phyloP scores from a whole-genome alignment of 2,888 invertebrate genomes.

The Meandrusa payeni region DNA sequence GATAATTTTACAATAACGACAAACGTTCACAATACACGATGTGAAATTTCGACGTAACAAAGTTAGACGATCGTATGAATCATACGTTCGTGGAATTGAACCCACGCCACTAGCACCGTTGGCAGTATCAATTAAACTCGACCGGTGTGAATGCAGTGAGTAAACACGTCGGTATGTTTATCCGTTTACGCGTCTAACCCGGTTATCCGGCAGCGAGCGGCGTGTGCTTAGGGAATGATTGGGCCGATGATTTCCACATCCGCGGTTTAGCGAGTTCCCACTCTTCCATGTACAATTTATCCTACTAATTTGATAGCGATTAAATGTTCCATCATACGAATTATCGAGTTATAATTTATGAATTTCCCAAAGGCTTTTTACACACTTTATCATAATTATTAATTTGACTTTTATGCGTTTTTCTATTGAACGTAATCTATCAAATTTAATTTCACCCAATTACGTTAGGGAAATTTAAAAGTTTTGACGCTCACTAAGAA shows the following conservation, averaged over 20 bases:
- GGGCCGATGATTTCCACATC: slow-evolving; percentile 18
- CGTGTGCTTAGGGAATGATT: slow-evolving; percentile 16
- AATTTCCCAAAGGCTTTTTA: too few relatives aligned
- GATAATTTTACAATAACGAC: neutral
- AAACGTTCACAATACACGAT: neutral
- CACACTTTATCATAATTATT: too few relatives aligned
- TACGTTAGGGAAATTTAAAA: too few relatives aligned
- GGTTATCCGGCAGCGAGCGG: slow-evolving; percentile 22
- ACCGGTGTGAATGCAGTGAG: slow-evolving; percentile 45
- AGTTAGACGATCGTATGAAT: slow-evolving; percentile 16
- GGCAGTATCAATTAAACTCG: slow-evolving; percentile 49
- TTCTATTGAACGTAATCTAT: too few relatives aligned
- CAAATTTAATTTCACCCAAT: too few relatives aligned
- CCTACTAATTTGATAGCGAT: too few relatives aligned
- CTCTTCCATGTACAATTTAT: too few relatives aligned
- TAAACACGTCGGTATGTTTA: slow-evolving; percentile 41
- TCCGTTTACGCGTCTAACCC: slow-evolving; percentile 30
- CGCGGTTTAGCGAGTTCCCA: slow-evolving; percentile 11
- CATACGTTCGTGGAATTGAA: slow-evolving; percentile 16
- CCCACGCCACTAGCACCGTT: slow-evolving; percentile 22
- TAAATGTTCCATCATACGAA: too few relatives aligned
- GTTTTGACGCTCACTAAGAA: too few relatives aligned
- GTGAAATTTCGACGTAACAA: slow-evolving; percentile 1
- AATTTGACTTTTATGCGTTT: too few relatives aligned
- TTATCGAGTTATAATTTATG: too few relatives aligned